Percentiles rank a stretch among this genome's conserved stretches.
phyloP scores from a whole-genome alignment of 1,140 invertebrate species.

The Bombus confusus region DNA sequence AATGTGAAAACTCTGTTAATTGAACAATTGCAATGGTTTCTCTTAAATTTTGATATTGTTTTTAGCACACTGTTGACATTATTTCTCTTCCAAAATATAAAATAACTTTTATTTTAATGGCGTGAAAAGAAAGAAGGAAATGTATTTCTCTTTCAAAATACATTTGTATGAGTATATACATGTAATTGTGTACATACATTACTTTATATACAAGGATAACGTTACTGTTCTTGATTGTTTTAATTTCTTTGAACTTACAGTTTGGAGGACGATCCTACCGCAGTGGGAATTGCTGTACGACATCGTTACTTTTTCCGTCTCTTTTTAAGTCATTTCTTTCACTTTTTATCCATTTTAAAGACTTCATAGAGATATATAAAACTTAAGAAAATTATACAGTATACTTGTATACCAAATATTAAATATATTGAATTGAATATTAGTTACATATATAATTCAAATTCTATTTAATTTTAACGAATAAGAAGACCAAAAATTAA shows the following conservation, averaged over 20 bases:
- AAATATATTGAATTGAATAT: neutral
- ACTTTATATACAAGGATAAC: slow-evolving; percentile 47
- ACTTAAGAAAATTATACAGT: slow-evolving; percentile 17
- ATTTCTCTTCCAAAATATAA: slow-evolving; percentile 13
- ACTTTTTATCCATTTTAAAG: slow-evolving; percentile 29
- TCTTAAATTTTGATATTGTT: slow-evolving; percentile 36
- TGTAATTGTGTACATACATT: slow-evolving; percentile 38
- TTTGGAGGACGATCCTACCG: slow-evolving; percentile 78
- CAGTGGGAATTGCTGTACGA: slow-evolving; percentile 76
- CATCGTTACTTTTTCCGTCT: slow-evolving; percentile 76
- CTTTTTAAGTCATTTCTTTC: slow-evolving; percentile 65
- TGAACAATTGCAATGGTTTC: slow-evolving; percentile 26
- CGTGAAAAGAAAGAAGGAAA: slow-evolving; percentile 36
- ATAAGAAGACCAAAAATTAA: slow-evolving; percentile 8
- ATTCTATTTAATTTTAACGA: slow-evolving; percentile 5
- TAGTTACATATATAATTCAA: neutral
- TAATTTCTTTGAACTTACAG: slow-evolving; percentile 83
- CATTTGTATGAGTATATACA: neutral
- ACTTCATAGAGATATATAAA: slow-evolving; percentile 1
- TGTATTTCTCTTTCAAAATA: neutral
- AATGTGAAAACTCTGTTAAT: slow-evolving; percentile 28
- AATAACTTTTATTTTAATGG: slow-evolving; percentile 28
- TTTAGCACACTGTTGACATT: slow-evolving; percentile 17
- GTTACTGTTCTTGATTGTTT: slow-evolving; percentile 77
- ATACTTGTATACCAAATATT: slow-evolving; percentile 23